Conservation (phyloP, 2,113 vertebrate genomes). For the Enhydra lutris region DNA sequence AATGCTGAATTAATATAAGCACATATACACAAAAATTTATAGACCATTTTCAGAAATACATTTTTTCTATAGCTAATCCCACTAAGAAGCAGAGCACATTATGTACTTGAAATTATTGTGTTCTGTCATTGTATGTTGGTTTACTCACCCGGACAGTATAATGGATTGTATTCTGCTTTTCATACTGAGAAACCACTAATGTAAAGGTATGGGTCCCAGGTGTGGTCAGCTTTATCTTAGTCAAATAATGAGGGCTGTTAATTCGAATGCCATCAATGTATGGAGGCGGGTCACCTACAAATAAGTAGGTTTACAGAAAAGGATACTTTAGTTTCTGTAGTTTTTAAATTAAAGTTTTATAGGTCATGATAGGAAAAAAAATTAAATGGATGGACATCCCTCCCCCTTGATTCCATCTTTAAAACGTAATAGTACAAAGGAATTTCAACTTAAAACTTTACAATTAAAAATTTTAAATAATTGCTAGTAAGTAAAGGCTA, state of each 20-base stretch:
- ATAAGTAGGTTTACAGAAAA: slow-evolving; percentile 35
- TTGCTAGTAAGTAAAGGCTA: neutral
- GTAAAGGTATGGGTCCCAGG: slow-evolving; percentile 94
- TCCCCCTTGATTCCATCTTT: neutral
- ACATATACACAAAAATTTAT: neutral
- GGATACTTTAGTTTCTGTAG: neutral
- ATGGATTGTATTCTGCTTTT: slow-evolving; percentile 99
- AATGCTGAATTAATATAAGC: neutral
- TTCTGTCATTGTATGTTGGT: neutral
- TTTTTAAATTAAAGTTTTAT: neutral
- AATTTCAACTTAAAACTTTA: neutral
- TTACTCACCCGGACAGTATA: slow-evolving; percentile 93
- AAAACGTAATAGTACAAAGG: neutral
- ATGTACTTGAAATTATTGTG: neutral
- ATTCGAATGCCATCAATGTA: slow-evolving; percentile 98
- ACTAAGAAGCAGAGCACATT: neutral
- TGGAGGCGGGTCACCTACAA: slow-evolving; percentile 93
- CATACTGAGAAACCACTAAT: slow-evolving; percentile 97
- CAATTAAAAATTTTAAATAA: neutral
- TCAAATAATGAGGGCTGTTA: slow-evolving; percentile 99
- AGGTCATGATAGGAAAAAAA: neutral
- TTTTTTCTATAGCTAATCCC: neutral
- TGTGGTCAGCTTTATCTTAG: slow-evolving; percentile 94
- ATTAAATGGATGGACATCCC: neutral
- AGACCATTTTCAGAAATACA: neutral